Base-by-base conservation (phyloP, 2,113 vertebrate genomes). In the Pagrus major region DNA sequence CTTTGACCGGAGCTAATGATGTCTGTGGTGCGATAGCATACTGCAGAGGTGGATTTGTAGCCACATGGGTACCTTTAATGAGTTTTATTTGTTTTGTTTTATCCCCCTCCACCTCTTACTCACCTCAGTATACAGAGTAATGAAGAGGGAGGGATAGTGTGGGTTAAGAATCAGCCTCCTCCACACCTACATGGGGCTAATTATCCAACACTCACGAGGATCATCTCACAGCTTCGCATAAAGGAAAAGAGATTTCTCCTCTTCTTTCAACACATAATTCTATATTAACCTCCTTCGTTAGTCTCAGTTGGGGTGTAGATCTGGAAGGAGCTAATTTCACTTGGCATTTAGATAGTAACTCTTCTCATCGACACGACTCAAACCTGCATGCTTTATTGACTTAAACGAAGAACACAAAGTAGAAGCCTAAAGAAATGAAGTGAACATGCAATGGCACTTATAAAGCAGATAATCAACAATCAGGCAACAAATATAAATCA, bases 61-160 rank as follows among this genome's bases (percentile, higher is more conserved):
- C 61, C 84, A 83, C 80, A 78, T 64, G 51, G 79, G 84, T 72
- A 60, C 72, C 85, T 88, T 84, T 89, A 83, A 92, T 92, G 83
- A 91, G 88, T 88, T 89, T 81, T 89, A 91, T 93, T 91, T 91
- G 83, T 92, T 93, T 85, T 89, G 80, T 88, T 91, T 91, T 75
- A 86, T 89, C 77, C 83, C 72, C 85, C 78, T 86, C 73, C 74
- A 82, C 83, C 85, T 90, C 70, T 81, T 72, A 59, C 83, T 85
- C 87, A 86, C 87, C 67, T 80, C 78, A 56, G 39, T 61, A 77
- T 58, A 73, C 69, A 39, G 42, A 42, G 76, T 79, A 84, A 90
- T 74, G 78, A 75, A 64, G 81, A 78, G 46, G 78, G 83, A 76
- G 71, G 76, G 67, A 21, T 65, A 31, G 67, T 8, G 31, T 27